Evolutionary conservation across 2,797 vertebrate species (phyloP).

Genomic region (Botia kubotai): DNA sequence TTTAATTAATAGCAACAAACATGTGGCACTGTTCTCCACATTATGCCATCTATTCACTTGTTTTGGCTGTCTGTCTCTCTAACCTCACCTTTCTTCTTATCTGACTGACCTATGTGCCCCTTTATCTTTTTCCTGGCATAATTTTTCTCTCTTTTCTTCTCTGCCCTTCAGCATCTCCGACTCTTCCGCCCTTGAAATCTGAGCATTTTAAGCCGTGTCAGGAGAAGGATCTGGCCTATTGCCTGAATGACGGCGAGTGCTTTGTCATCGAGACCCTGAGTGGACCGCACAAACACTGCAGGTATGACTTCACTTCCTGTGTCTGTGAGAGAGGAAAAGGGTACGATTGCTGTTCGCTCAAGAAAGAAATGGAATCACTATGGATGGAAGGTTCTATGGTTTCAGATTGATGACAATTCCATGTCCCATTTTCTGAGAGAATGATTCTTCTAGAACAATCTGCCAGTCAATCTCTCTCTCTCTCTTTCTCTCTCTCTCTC

Average conservation of each 20-base stretch:
- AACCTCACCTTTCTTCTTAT: neutral
- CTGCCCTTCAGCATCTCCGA: slow-evolving; percentile 83
- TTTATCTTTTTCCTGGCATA: slow-evolving; percentile 43
- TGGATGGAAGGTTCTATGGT: slow-evolving; percentile 22
- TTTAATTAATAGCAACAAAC: neutral
- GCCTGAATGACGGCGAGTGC: slow-evolving; percentile 95
- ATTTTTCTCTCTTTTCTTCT: slow-evolving; percentile 21
- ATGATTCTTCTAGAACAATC: slow-evolving; percentile 45
- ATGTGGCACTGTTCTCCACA: neutral
- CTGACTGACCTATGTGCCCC: neutral
- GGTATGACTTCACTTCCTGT: slow-evolving; percentile 80
- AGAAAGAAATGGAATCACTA: slow-evolving; percentile 47
- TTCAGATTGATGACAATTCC: slow-evolving; percentile 42
- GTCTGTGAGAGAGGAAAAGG: slow-evolving; percentile 9
- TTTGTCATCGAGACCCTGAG: slow-evolving; percentile 97
- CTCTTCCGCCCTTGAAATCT: slow-evolving; percentile 88
- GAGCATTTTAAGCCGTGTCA: slow-evolving; percentile 98
- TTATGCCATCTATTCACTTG: neutral
- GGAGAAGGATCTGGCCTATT: slow-evolving; percentile 96
- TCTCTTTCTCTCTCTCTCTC: no score
- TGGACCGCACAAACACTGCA: slow-evolving; percentile 97
- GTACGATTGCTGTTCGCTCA: neutral
- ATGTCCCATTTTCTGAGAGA: slow-evolving; percentile 42
- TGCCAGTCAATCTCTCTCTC: slow-evolving; percentile 20
- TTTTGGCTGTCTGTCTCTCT: neutral